Evolutionary conservation across 1,140 invertebrate genomes (phyloP).

Genomic region (Ceratoteleas bidentatus): DNA sequence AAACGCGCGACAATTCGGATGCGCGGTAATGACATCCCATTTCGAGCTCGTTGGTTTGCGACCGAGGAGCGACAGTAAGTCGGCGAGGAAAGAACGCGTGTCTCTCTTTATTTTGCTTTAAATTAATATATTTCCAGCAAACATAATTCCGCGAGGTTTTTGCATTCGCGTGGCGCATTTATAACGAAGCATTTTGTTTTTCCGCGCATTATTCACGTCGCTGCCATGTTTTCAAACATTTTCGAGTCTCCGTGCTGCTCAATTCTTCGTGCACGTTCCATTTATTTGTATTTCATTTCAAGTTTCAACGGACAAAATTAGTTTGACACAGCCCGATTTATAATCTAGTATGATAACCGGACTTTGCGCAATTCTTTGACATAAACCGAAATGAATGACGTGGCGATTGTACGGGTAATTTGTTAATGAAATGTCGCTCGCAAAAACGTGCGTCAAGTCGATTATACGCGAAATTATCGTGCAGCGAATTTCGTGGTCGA

Average conservation of each 20-base stretch:
- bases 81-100: slow-evolving; percentile 31
- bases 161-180: slow-evolving; percentile 4
- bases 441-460: neutral
- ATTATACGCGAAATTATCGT: too few species aligned
- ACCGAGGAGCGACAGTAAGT: slow-evolving; percentile 23
- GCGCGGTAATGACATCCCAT: slow-evolving; percentile 51
- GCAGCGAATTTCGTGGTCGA: too few species aligned
- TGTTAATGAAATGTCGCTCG: too few species aligned
- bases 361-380: neutral
- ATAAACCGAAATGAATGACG: neutral
- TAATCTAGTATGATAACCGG: neutral
- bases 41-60: slow-evolving; percentile 51
- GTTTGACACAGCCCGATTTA: neutral
- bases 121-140: slow-evolving; percentile 45
- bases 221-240: slow-evolving; percentile 1
- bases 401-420: too few species aligned
- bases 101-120: slow-evolving; percentile 28
- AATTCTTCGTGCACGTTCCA: neutral
- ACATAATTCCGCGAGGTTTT: slow-evolving; percentile 34
- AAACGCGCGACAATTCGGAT: slow-evolving; percentile 39
- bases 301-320: slow-evolving; percentile 6
- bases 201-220: slow-evolving; percentile 1
- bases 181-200: slow-evolving; percentile 27
- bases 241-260: neutral
- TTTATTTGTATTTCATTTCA: slow-evolving; percentile 8